Evolutionary conservation across 2,113 vertebrate species (phyloP).

Genomic region (Gallinago paraguaiae): DNA sequence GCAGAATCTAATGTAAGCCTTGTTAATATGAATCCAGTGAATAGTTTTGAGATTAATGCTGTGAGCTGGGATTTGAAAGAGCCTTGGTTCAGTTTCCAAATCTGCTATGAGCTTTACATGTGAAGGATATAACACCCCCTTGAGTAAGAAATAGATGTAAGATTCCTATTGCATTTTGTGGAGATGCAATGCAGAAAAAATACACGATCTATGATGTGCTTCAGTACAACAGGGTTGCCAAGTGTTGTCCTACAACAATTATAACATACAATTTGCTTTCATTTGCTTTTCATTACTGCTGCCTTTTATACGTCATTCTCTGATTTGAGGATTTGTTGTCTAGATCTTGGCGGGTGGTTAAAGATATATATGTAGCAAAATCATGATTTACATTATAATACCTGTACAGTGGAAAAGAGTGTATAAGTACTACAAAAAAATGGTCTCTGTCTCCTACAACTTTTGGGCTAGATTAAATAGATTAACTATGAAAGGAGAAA

Average conservation of each 20-base stretch:
- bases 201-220: not conserved
- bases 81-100: not conserved
- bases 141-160: not conserved
- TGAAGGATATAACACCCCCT: not conserved
- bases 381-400: not conserved
- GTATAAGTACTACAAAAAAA: not conserved
- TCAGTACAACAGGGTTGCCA: not conserved
- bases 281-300: not conserved
- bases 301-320: not conserved
- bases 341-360: not conserved
- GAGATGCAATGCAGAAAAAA: not conserved
- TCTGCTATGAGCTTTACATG: not conserved
- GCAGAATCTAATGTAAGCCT: not conserved
- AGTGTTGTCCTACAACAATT: not conserved
- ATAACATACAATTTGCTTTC: not conserved
- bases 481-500: not conserved
- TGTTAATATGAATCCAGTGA: not conserved
- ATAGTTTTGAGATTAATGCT: not conserved
- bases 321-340: not conserved
- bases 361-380: not conserved
- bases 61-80: not conserved
- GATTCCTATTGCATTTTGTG: not conserved
- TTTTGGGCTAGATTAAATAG: not conserved
- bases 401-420: not conserved
- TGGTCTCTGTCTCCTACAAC: not conserved